Conservation (phyloP, 2,113 vertebrate species). For the Mormyrus iriodes region DNA sequence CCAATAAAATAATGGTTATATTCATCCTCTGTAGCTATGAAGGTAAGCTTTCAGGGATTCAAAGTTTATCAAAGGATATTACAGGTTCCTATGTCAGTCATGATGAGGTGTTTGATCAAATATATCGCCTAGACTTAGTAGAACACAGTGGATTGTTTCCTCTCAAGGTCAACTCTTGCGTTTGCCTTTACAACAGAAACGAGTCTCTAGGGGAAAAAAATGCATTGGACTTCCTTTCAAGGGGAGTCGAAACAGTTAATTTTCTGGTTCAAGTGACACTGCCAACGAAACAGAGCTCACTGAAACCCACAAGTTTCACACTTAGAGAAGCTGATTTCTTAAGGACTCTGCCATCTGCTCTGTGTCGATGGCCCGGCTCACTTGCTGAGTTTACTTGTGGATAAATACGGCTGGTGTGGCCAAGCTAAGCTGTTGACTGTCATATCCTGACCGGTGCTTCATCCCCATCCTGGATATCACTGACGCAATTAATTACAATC, state of each 20-base stretch:
- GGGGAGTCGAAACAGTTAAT: neutral
- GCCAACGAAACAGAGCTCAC: neutral
- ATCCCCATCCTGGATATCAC: neutral
- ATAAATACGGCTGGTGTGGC: neutral
- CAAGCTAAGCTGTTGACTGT: neutral
- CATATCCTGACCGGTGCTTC: neutral
- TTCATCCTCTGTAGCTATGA: neutral
- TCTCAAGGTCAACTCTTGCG: neutral
- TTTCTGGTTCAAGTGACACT: neutral
- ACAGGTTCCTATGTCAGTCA: neutral
- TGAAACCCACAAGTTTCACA: neutral
- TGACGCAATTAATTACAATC: neutral
- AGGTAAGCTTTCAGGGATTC: neutral
- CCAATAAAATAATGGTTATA: neutral
- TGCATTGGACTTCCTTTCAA: neutral
- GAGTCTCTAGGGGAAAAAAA: neutral
- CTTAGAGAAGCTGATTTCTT: neutral
- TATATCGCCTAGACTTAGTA: neutral
- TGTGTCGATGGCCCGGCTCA: neutral
- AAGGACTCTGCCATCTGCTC: neutral
- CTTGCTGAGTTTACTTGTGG: neutral
- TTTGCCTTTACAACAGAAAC: neutral
- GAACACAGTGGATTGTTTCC: neutral
- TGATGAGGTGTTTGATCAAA: neutral
- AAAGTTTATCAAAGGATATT: neutral